A percentile compares a stretch with the other conserved stretches of the same genome.
Evolutionary conservation across 2,797 vertebrate genomes (phyloP).

Genomic region (Tympanoctomys barrerae): DNA sequence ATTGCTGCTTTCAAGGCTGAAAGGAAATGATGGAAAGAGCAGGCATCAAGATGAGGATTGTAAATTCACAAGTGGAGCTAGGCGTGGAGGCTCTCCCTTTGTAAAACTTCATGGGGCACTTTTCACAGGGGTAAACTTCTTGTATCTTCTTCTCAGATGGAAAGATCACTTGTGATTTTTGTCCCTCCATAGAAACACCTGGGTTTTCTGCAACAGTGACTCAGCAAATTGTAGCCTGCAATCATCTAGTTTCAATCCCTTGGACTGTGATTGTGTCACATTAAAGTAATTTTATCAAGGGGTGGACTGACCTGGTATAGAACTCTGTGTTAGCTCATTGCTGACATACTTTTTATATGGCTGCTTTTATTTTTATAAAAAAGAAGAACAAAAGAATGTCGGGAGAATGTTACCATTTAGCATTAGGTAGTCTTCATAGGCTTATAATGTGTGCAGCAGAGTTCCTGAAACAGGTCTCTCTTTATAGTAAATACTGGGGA

Average conservation of each 20-base stretch:
- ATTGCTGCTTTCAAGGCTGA: background rate
- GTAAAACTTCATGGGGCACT: background rate
- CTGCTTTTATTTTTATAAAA: background rate
- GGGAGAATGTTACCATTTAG: background rate
- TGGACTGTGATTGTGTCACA: background rate
- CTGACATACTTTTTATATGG: background rate
- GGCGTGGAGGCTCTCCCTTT: fast-evolving
- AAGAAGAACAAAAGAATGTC: background rate
- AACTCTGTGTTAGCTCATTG: background rate
- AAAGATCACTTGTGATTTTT: constrained; percentile 51
- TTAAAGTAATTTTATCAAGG: constrained; percentile 58
- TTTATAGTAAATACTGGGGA: background rate
- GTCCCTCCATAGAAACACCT: background rate
- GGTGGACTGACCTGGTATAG: background rate
- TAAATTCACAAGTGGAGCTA: background rate
- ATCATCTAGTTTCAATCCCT: background rate
- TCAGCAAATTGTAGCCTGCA: background rate
- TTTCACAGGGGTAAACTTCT: background rate
- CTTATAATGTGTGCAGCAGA: background rate
- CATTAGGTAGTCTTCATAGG: background rate
- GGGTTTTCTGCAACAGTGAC: constrained; percentile 59
- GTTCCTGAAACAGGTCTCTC: background rate
- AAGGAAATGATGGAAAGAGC: background rate
- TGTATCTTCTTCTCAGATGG: background rate
- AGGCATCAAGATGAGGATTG: background rate